Evolutionary conservation across 2,113 vertebrate species (phyloP).

Genomic region (Acanthochromis polyacanthus): DNA sequence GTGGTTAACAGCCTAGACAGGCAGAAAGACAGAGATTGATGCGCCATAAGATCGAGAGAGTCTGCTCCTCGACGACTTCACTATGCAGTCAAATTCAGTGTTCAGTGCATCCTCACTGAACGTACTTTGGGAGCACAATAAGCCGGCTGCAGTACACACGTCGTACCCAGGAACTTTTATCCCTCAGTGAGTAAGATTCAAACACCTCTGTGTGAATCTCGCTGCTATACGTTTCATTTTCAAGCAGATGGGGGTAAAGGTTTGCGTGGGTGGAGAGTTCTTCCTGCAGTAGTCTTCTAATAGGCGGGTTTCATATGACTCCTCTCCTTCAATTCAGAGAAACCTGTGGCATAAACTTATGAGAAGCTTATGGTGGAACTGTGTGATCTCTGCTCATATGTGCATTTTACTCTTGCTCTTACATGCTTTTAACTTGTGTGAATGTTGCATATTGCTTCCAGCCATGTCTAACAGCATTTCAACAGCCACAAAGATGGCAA

Average conservation of each 20-base stretch:
- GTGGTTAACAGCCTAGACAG: constrained; percentile 80
- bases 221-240: not conserved
- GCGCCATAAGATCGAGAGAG: constrained; percentile 58
- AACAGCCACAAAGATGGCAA: not conserved
- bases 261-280: constrained; percentile 29
- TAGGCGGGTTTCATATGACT: not conserved
- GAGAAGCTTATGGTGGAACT: not conserved
- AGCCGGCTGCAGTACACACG: constrained; percentile 19
- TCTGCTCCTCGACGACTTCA: constrained; percentile 51
- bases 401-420: not conserved
- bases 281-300: constrained; percentile 17
- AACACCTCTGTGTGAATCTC: constrained; percentile 1
- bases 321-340: not conserved
- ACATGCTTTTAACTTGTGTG: not conserved
- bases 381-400: not conserved
- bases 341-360: not conserved
- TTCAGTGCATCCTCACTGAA: constrained; percentile 15
- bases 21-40: constrained; percentile 79
- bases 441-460: not conserved
- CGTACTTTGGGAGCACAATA: constrained; percentile 31
- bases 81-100: constrained; percentile 26
- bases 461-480: not conserved
- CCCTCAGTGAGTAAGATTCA: not conserved
- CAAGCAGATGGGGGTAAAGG: constrained; percentile 31
- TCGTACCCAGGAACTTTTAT: constrained; percentile 11